These are phyloP conservation scores for Andrena minutula DNA, from an alignment of 2,888 invertebrate genomes.

Conservation along the genomic window DNA sequence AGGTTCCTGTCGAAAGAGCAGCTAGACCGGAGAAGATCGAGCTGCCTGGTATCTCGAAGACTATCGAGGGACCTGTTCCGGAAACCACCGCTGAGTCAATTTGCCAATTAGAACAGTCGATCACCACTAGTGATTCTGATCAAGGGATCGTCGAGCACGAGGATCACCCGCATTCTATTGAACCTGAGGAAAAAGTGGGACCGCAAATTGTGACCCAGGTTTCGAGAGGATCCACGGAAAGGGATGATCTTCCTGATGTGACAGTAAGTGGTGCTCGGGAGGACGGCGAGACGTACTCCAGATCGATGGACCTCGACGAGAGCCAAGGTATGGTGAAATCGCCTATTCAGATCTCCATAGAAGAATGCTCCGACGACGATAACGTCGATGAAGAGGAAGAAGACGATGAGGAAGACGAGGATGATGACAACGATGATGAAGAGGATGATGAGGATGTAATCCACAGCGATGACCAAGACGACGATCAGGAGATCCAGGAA, in stretches of 20 bases:
- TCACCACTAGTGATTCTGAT: neutral
- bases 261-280: conserved; percentile 68
- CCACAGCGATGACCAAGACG: conserved; percentile 18
- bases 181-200: neutral
- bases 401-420: conserved; percentile 34
- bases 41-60: conserved; percentile 8
- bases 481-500: conserved; percentile 60
- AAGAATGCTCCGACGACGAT: conserved; percentile 83
- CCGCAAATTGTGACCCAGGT: neutral
- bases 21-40: conserved; percentile 19
- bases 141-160: neutral
- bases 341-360: conserved; percentile 84
- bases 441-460: conserved; percentile 18
- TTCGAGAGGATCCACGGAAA: conserved; percentile 58
- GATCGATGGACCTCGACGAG: conserved; percentile 68
- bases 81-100: neutral
- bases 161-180: neutral
- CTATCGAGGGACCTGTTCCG: conserved; percentile 1
- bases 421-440: conserved; percentile 48
- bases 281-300: conserved; percentile 9
- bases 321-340: conserved; percentile 81
- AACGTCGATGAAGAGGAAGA: conserved; percentile 22
- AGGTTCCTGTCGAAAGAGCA: conserved; percentile 19
- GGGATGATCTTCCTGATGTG: conserved; percentile 78
- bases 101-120: neutral